Evolutionary conservation across 1,140 invertebrate genomes (phyloP).

Genomic region (Listronotus bonariensis): DNA sequence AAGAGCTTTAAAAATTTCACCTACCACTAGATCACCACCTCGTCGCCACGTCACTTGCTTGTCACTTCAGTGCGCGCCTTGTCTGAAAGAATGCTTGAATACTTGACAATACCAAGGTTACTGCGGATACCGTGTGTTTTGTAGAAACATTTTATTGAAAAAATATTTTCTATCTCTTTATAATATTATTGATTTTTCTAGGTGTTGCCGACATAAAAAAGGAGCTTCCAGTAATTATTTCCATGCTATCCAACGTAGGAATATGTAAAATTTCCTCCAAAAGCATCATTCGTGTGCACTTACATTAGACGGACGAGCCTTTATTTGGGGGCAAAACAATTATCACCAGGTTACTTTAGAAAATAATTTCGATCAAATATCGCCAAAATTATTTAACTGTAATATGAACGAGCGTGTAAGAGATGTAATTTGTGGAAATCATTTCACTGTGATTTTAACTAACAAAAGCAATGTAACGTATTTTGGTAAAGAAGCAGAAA

Average conservation of each 20-base stretch:
- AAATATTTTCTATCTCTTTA: background rate
- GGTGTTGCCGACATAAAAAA: constrained; percentile 75
- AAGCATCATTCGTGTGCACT: constrained; percentile 75
- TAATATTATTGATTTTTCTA: background rate
- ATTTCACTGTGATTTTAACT: constrained; percentile 73
- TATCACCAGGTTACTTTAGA: constrained; percentile 68
- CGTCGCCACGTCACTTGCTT: too few species aligned
- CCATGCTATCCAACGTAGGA: constrained; percentile 70
- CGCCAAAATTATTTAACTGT: constrained; percentile 64
- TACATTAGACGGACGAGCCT: constrained; percentile 81
- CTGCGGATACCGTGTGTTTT: background rate
- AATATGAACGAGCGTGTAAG: constrained; percentile 64
- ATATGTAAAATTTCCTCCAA: constrained; percentile 75
- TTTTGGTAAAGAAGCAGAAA: constrained; percentile 39
- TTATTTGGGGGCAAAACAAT: constrained; percentile 80
- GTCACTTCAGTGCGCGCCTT: too few species aligned
- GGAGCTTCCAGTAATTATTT: constrained; percentile 68
- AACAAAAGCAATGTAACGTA: constrained; percentile 42
- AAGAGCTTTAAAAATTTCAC: too few species aligned
- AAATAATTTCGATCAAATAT: constrained; percentile 64
- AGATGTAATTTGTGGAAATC: constrained; percentile 74
- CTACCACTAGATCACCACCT: too few species aligned
- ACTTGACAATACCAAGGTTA: too few species aligned
- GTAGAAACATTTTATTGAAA: background rate
- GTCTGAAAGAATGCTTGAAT: background rate